Base-by-base conservation (phyloP, 2,113 vertebrate species). In the Actenoides hombroni region DNA sequence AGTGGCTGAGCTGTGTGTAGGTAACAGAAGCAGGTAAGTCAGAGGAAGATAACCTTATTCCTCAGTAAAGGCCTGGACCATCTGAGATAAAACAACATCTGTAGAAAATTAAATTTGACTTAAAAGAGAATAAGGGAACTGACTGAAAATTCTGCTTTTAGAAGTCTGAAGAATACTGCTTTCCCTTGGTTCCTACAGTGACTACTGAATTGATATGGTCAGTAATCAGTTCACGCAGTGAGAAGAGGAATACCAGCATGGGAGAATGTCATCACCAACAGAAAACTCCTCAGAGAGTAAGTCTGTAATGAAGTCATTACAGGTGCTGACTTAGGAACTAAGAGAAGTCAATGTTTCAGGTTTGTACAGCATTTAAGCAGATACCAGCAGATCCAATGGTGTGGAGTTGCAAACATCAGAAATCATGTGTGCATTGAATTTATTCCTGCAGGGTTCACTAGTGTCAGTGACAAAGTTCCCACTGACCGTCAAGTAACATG, bases 401-500 rank as follows among this genome's bases (percentile, higher is more conserved):
- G 28, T 81, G 35, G 37, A 78, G 16, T 64, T 40, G 95, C 85
- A 84, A 79, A 19, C 15, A 35, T 5, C 11, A 29, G 42, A 82
- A 86, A 49, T 82, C 25, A 46, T 10, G 5, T 42, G 19, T 63
- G 26, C 24, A 17, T 39, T 83, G 20, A 13, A 20, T 71, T 86
- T 65, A 9, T 48, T 80, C 26, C 35, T 91, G 16, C 23, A 68
- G 42, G 35, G 26, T 33, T 78, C 39, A 42, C 6, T 4, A 21
- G 44, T 16, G 10, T 56, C 19, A 49, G 14, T 56, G 75, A 17
- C 28, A 39, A 57, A 93, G 44, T 39, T 78, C 9, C 49, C 35
- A 35, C 13, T 78, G 37, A 18, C 28, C 21, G 16, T 54, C 15
- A 61, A 59, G 26, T 65, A 0, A 0, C 13, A 12, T 7, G 7